Evolutionary conservation across 2,888 invertebrate species (phyloP).

Genomic region (Idaea dimidiata): DNA sequence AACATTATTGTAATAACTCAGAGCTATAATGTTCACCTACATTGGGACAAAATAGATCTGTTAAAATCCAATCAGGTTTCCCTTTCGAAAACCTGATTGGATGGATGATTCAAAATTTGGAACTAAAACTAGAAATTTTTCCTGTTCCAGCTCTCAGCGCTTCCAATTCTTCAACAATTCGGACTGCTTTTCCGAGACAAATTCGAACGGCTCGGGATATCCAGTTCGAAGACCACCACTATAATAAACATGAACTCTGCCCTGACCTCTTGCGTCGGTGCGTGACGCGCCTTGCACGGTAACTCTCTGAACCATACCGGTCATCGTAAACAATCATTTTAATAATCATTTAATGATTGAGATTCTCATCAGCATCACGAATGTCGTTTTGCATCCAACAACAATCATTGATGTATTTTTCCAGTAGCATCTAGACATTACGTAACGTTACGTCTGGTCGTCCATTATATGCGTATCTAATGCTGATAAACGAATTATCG

Average conservation of each 20-base stretch:
- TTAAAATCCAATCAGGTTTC: no score
- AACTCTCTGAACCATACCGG: constrained; percentile 66
- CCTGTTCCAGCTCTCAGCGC: constrained; percentile 81
- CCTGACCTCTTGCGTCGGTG: constrained; percentile 86
- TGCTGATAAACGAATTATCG: not conserved
- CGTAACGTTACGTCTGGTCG: not conserved
- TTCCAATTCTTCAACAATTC: constrained; percentile 86
- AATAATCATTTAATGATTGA: constrained; percentile 5
- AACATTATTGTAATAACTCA: no score
- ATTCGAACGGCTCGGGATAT: constrained; percentile 81
- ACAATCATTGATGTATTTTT: not conserved
- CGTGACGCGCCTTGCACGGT: constrained; percentile 75
- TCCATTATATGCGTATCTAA: not conserved
- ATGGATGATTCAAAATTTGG: no score
- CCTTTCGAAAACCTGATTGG: no score
- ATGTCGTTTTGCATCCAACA: not conserved
- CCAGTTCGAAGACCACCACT: constrained; percentile 84
- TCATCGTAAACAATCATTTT: constrained; percentile 24
- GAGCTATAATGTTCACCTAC: no score
- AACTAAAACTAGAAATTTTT: not conserved
- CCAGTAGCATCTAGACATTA: not conserved
- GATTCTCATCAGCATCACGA: constrained; percentile 8
- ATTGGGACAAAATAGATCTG: no score
- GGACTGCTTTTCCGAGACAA: constrained; percentile 86
- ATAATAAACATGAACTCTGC: constrained; percentile 87